Conservation (phyloP, 1,140 invertebrate species). For the Muscidifurax raptorellus region DNA sequence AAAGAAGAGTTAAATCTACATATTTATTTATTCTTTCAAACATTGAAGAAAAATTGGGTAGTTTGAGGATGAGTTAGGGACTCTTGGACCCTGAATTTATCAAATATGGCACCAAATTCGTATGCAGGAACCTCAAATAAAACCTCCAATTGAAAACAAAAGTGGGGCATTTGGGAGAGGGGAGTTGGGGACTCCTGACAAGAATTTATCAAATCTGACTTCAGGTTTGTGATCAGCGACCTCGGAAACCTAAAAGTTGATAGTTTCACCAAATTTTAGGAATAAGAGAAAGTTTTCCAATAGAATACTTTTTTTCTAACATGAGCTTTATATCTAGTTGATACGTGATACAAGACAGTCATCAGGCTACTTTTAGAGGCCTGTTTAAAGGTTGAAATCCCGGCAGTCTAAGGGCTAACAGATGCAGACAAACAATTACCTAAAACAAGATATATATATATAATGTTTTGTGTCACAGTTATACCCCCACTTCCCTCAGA, state of each 20-base stretch:
- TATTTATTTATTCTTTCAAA: neutral
- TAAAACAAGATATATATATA: too few species aligned
- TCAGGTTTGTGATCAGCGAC: constrained; percentile 11
- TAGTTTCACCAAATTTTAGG: constrained; percentile 10
- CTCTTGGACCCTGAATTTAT: too few species aligned
- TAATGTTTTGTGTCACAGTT: too few species aligned
- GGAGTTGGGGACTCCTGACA: too few species aligned
- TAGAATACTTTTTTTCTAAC: neutral
- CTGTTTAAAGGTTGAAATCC: neutral
- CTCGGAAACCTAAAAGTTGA: neutral
- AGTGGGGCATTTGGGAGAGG: too few species aligned
- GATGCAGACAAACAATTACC: too few species aligned
- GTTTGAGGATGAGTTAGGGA: neutral
- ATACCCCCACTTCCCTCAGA: too few species aligned
- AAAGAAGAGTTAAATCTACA: constrained; percentile 12
- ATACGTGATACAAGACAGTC: neutral
- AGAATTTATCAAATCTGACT: constrained; percentile 10
- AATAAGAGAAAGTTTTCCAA: too few species aligned
- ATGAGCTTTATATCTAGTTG: neutral
- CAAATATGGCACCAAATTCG: neutral
- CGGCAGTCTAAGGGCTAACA: neutral
- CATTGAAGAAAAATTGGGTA: neutral
- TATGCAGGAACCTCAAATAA: constrained; percentile 5
- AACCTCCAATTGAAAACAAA: neutral
- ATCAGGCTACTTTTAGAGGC: neutral